Evolutionary conservation across 2,113 vertebrate species (phyloP).

Genomic region (Amblyornis subalaris): DNA sequence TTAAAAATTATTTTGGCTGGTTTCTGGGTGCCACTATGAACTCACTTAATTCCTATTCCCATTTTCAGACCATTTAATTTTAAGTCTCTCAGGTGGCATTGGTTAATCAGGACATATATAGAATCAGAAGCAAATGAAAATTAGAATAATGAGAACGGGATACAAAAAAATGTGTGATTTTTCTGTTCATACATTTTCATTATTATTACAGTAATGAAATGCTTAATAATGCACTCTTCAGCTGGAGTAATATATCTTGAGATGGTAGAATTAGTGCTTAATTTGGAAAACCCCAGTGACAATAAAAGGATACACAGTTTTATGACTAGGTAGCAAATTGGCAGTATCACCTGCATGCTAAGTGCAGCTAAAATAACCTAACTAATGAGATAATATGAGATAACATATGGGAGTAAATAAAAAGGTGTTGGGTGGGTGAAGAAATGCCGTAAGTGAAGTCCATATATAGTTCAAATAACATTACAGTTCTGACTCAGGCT

Average conservation of each 20-base stretch:
- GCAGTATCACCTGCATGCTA: conserved; percentile 25
- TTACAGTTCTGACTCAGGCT: conserved; percentile 38
- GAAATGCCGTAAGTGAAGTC: conserved; percentile 53
- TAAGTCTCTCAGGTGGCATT: conserved; percentile 39
- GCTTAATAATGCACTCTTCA: conserved; percentile 13
- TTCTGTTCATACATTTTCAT: not conserved
- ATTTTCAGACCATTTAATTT: conserved; percentile 32
- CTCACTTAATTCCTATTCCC: conserved; percentile 46
- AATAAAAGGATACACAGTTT: conserved; percentile 45
- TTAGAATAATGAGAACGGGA: conserved; percentile 17
- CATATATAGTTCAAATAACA: conserved; percentile 40
- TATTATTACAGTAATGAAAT: conserved; percentile 48
- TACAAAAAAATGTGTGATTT: not conserved
- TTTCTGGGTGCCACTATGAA: conserved; percentile 48
- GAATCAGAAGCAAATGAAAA: conserved; percentile 45
- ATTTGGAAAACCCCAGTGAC: conserved; percentile 37
- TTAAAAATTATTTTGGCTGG: conserved; percentile 40
- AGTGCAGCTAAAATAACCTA: conserved; percentile 52
- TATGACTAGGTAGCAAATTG: conserved; percentile 50
- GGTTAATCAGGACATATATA: not conserved
- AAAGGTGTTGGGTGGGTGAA: conserved; percentile 42
- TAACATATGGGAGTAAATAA: conserved; percentile 52
- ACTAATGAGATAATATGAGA: conserved; percentile 62
- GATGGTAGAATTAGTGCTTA: not conserved
- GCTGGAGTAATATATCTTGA: conserved; percentile 15